Evolutionary conservation across 2,113 vertebrate species (phyloP), one percentile per base, ranked within the genome.

Genomic region (Pyrgilauda ruficollis): DNA sequence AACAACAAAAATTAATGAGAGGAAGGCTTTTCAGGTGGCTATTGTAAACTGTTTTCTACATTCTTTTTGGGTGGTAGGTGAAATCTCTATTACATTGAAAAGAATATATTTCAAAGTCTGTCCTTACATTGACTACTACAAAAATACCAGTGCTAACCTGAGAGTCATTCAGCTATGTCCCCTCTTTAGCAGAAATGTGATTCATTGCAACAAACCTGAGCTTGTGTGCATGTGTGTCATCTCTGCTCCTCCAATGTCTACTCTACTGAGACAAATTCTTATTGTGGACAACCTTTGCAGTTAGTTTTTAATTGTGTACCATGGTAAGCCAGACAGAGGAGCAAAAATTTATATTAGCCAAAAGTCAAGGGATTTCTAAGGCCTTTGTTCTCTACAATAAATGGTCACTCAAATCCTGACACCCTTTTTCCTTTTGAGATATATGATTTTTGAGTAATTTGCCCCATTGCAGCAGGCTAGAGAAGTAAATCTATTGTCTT

Each of bases 231-330:
- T 77, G 39, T 70, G 22, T 74, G 24, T 61, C 6, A 7, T 43
- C 46, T 81, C 24, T 87, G 31, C 23, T 66, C 10, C 56, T 56
- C 28, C 31, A 84, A 11, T 22, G 20, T 30, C 13, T 63, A 13
- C 81, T 66, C 47, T 37, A 24, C 16, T 37, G 33, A 43, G 24
- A 23, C 18, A 39, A 0, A 0, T 79, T 68, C 21, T 69, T 9
- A 14, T 15, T 84, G 12, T 55, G 44, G 67, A 37, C 10, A 83
- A 14, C 12, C 10, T 31, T 46, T 8, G 13, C 31, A 24, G 5
- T 28, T 50, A 58, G 27, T 37, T 62, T 52, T 46, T 43, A 53
- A 8, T 37, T 0, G 0, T 37, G 4, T 47, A 33, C 9, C 0
- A 0, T 35, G 19, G 9, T 56, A 81, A 67, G 56, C 3, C 11